Evolutionary conservation across 1,140 invertebrate genomes (phyloP).

Genomic region (Doryteuthis pealeii): DNA sequence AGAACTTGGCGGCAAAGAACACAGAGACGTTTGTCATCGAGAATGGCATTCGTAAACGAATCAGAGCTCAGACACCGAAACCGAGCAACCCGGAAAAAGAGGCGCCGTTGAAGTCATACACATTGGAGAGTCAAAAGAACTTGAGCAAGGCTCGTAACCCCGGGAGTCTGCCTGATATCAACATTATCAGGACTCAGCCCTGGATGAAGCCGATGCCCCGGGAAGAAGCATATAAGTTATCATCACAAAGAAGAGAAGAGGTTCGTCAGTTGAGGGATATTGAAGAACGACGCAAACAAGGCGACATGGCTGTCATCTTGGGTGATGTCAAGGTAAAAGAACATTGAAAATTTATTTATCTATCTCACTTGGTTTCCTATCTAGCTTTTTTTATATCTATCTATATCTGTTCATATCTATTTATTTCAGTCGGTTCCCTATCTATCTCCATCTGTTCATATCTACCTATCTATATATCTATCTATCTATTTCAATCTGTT

Average conservation of each 20-base stretch:
- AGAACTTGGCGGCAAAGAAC: constrained; percentile 44
- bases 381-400: too few species aligned
- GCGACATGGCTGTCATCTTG: constrained; percentile 56
- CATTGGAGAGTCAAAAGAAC: constrained; percentile 79
- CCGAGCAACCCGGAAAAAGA: constrained; percentile 35
- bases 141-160: constrained; percentile 34
- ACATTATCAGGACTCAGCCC: constrained; percentile 59
- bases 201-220: constrained; percentile 80
- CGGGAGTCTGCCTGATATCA: constrained; percentile 83
- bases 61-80: constrained; percentile 40
- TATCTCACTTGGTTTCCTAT: too few species aligned
- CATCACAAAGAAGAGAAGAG: constrained; percentile 90
- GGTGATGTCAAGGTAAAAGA: constrained; percentile 78
- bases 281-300: constrained; percentile 67
- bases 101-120: constrained; percentile 61
- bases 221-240: constrained; percentile 91
- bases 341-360: too few species aligned
- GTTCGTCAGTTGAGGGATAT: constrained; percentile 87
- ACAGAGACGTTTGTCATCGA: constrained; percentile 59
- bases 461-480: too few species aligned
- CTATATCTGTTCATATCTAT: too few species aligned
- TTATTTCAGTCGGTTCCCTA: too few species aligned
- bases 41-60: constrained; percentile 59
- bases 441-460: too few species aligned
- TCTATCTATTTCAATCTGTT: too few species aligned